phyloP scores from a whole-genome alignment of 1,140 invertebrate species.

The Paracyclopina nana region DNA sequence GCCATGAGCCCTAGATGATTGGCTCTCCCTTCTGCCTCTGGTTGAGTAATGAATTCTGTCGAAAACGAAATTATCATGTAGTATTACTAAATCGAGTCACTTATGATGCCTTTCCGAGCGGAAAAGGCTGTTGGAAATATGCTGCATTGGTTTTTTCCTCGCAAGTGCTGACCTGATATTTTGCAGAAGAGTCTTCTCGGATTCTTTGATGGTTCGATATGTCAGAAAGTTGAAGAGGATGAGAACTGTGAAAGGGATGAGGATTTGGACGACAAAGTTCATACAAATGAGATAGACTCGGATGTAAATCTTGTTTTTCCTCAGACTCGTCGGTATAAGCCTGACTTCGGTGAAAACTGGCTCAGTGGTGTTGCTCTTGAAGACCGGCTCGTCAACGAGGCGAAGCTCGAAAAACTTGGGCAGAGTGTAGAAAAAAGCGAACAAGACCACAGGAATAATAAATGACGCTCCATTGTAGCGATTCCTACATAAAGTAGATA shows the following conservation, averaged over 20 bases:
- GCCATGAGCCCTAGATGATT: no score
- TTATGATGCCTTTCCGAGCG: no score
- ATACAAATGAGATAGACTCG: slow-evolving; percentile 6
- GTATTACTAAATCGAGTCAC: no score
- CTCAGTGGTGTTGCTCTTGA: not conserved
- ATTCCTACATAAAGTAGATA: not conserved
- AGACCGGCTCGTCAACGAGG: not conserved
- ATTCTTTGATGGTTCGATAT: not conserved
- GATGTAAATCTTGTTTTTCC: slow-evolving; percentile 3
- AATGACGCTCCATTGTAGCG: not conserved
- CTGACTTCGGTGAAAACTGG: not conserved
- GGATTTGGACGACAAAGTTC: slow-evolving; percentile 4
- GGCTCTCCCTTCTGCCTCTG: no score
- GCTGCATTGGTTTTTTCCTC: no score
- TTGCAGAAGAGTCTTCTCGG: no score
- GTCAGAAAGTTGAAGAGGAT: not conserved
- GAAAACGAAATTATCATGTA: no score
- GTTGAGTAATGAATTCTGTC: no score
- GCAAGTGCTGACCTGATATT: no score
- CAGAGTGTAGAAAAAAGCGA: slow-evolving; percentile 2
- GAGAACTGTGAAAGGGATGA: slow-evolving; percentile 10
- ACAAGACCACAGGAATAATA: slow-evolving; percentile 5
- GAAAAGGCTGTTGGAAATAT: no score
- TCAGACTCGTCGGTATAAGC: not conserved
- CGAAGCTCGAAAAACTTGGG: slow-evolving; percentile 12